A percentile compares a stretch with the other conserved stretches of the same genome.
phyloP scores from a whole-genome alignment of 2,797 vertebrate genomes.

The Lacerta bilineata region DNA sequence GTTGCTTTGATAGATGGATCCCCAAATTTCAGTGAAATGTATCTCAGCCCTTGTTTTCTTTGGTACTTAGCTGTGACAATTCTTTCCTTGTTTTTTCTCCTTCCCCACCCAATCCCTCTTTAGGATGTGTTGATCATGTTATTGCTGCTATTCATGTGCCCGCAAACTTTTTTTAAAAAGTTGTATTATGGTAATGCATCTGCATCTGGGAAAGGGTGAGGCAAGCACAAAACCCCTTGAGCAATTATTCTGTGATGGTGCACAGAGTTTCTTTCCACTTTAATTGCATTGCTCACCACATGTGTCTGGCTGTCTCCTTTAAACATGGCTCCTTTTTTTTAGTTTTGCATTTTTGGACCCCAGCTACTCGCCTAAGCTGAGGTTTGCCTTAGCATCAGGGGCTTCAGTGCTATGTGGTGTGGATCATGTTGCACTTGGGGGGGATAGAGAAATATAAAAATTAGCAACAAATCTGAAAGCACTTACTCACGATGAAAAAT shows the following conservation, averaged over 20 bases:
- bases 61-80: neutral
- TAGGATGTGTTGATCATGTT: neutral
- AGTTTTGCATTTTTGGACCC: neutral
- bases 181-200: neutral
- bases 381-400: neutral
- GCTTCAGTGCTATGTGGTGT: neutral
- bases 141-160: neutral
- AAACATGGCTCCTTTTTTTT: neutral
- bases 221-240: neutral
- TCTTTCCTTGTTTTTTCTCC: neutral
- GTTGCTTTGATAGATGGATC: neutral
- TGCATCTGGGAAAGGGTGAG: neutral
- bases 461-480: slow-evolving; percentile 31
- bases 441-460: slow-evolving; percentile 19
- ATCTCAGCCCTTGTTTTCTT: neutral
- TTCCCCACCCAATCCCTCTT: neutral
- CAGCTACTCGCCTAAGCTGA: neutral
- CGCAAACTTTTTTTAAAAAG: neutral
- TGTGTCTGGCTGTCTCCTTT: neutral
- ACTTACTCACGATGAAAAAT: slow-evolving; percentile 48
- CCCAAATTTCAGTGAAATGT: neutral
- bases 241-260: neutral
- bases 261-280: neutral
- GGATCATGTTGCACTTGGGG: neutral
- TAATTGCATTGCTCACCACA: neutral